Base-by-base conservation (phyloP, 2,797 vertebrate genomes). In the Gymnodraco acuticeps region DNA sequence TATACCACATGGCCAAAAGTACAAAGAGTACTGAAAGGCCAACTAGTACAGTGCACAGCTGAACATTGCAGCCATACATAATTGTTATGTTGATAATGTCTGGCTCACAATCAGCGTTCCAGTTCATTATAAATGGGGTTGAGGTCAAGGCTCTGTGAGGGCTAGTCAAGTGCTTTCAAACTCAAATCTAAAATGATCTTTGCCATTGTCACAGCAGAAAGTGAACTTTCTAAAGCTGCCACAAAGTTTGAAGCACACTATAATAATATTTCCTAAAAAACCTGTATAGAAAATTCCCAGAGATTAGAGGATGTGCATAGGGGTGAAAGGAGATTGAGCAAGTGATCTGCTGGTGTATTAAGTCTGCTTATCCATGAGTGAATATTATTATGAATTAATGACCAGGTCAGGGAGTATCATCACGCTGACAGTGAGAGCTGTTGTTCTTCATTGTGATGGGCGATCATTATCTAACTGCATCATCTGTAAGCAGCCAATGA, bases 401-500 rank as follows among this genome's bases (percentile, higher is more conserved):
- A 61, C 20, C n/a, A 46, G 6, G 4, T 31, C 51, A 38, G 14
- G 41, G 47, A 58, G 20, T 11, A 46, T 46, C n/a, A 10, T 19
- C 12, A 54, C 3, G 41, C 50, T 55, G 60, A 4, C 4, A 0
- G 13, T 5, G 23, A 61, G 51, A 33, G 62, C 45, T 33, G 69
- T 45, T 60, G 52, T 76, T 74, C 27, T 52, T 73, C 53, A 55
- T 56, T 48, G 59, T 63, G 62, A 67, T 48, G 23, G 23, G 33
- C 53, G 19, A 61, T 73, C 43, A 59, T 73, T 76, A 75, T 73
- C 77, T 43, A 12, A 38, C 51, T 15, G 27, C 51, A 56, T 77
- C 63, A 69, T 73, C 61, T 75, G 52, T 52, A 71, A 43, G 17
- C 64, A 64, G 13, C 63, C 63, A 77, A 45, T 55, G 42, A 68